phyloP scores from a whole-genome alignment of 2,888 invertebrate species.

The Malthinus flaveolus region DNA sequence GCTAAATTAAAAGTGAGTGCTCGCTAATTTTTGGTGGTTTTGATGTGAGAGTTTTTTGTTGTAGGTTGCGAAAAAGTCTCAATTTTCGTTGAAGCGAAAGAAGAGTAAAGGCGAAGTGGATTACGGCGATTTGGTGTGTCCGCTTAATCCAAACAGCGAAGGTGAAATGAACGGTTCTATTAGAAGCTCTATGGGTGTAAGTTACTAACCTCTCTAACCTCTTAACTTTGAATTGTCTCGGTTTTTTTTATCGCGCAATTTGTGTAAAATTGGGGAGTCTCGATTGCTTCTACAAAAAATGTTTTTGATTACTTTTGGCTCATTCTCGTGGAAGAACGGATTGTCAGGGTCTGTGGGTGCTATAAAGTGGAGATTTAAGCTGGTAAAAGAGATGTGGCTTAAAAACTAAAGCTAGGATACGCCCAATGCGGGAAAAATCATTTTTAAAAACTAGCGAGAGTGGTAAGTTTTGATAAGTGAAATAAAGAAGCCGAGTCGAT shows the following conservation, averaged over 20 bases:
- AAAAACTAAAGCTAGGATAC: too few relatives aligned
- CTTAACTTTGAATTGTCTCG: slow-evolving; percentile 22
- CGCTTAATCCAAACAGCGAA: slow-evolving; percentile 62
- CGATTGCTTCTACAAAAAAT: too few relatives aligned
- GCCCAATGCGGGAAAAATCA: too few relatives aligned
- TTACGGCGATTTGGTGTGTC: slow-evolving; percentile 85
- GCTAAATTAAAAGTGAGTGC: slow-evolving; percentile 81
- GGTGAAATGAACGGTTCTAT: slow-evolving; percentile 55
- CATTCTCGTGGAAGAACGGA: too few relatives aligned
- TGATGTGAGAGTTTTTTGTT: slow-evolving; percentile 31
- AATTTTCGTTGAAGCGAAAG: slow-evolving; percentile 81
- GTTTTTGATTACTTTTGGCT: too few relatives aligned
- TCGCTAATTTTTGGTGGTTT: not conserved
- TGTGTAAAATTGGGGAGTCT: too few relatives aligned
- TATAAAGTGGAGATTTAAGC: too few relatives aligned
- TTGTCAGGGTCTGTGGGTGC: too few relatives aligned
- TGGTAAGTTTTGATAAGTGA: too few relatives aligned
- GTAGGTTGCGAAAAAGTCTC: slow-evolving; percentile 82
- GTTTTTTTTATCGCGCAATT: slow-evolving; percentile 15
- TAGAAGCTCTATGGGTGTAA: slow-evolving; percentile 57
- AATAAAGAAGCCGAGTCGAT: slow-evolving; percentile 22
- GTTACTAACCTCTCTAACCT: slow-evolving; percentile 54
- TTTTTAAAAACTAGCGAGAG: too few relatives aligned
- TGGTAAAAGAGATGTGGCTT: too few relatives aligned
- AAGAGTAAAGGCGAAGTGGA: slow-evolving; percentile 85